Evolutionary conservation across 2,888 invertebrate species (phyloP).

Genomic region (Melieria crassipennis): DNA sequence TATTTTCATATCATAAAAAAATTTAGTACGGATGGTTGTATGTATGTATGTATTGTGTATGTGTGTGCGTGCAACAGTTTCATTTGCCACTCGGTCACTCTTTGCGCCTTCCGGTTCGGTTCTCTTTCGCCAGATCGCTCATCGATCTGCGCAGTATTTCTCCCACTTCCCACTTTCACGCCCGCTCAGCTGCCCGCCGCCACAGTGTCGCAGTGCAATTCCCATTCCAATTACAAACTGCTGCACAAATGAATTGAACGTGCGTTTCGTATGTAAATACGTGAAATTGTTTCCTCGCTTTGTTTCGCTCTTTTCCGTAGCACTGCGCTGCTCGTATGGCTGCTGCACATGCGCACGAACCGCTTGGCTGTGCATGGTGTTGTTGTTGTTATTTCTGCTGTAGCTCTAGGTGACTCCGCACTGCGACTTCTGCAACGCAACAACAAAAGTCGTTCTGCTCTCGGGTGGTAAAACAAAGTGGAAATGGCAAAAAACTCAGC

Average conservation of each 20-base stretch:
- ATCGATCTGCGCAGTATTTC: no score
- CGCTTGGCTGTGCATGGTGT: not conserved
- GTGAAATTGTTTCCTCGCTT: not conserved
- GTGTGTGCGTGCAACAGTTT: slow-evolving; percentile 6
- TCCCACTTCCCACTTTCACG: no score
- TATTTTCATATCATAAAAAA: not conserved
- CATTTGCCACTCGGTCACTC: not conserved
- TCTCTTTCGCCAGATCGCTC: not conserved
- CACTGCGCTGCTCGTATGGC: not conserved
- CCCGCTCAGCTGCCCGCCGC: not conserved
- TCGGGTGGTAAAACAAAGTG: no score
- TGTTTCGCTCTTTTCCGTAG: not conserved
- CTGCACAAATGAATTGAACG: slow-evolving; percentile 21
- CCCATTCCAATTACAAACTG: not conserved
- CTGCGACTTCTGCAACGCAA: not conserved
- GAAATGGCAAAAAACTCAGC: no score
- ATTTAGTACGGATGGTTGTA: no score
- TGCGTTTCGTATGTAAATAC: slow-evolving; percentile 19
- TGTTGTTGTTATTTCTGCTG: slow-evolving; percentile 1
- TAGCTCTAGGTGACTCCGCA: not conserved
- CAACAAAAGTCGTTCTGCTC: not conserved
- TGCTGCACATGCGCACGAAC: not conserved
- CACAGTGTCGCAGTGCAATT: no score
- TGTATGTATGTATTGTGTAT: not conserved
- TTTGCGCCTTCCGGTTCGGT: not conserved